phyloP scores from a whole-genome alignment of 2,797 vertebrate genomes.

The Pogonophryne albipinna region DNA sequence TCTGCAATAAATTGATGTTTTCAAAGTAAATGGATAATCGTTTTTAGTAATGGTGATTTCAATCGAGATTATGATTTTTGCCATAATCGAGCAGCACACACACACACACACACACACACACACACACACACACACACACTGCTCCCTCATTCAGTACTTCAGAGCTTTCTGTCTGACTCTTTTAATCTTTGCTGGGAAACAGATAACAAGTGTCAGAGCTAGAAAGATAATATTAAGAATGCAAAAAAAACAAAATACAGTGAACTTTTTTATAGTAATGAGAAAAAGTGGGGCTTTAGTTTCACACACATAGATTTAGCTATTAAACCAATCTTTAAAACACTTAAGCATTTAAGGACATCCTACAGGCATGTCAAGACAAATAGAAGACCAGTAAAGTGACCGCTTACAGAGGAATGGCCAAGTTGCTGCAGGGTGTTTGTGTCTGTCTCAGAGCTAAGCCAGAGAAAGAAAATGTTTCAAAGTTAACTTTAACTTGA shows the following conservation, averaged over 20 bases:
- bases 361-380: not conserved
- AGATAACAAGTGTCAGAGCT: slow-evolving; percentile 22
- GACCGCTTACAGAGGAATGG: slow-evolving; percentile 55
- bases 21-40: too few species aligned
- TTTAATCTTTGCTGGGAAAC: slow-evolving; percentile 31
- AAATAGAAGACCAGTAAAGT: slow-evolving; percentile 22
- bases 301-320: slow-evolving; percentile 28
- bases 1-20: too few species aligned
- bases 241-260: not conserved
- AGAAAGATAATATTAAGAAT: slow-evolving; percentile 13
- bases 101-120: slow-evolving; percentile 10
- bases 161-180: slow-evolving; percentile 29
- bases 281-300: slow-evolving; percentile 39
- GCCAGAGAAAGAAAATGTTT: slow-evolving; percentile 50
- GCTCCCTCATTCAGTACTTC: slow-evolving; percentile 28
- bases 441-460: slow-evolving; percentile 67
- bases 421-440: slow-evolving; percentile 52
- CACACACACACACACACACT: not conserved
- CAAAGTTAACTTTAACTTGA: slow-evolving; percentile 45
- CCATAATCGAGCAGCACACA: not conserved
- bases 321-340: slow-evolving; percentile 52
- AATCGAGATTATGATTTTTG: too few species aligned
- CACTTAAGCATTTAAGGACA: too few species aligned
- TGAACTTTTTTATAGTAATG: slow-evolving; percentile 13
- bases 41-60: too few species aligned